Evolutionary conservation across 2,888 invertebrate species (phyloP), one percentile per base, ranked within the genome.

Genomic region (Eledona agricola): DNA sequence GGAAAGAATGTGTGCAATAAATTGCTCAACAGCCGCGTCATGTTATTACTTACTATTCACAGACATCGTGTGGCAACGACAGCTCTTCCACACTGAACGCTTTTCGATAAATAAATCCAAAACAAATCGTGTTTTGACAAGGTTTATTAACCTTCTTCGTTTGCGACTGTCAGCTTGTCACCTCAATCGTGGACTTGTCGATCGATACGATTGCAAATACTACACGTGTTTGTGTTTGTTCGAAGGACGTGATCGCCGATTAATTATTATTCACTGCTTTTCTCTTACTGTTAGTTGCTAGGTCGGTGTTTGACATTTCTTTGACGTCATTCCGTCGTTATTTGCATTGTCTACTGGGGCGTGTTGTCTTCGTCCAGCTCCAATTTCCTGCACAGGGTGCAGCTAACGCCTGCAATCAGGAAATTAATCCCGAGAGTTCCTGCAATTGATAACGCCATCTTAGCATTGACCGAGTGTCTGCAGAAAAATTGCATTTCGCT

Each of bases 221-320:
- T 59, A 19, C 20, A 19, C 20, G 20, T 19, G 20, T 19, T n/a
- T 57, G 60, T 60, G 50, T 51, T 52, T 46, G 17, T 19, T 23
- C 34, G 55, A 55, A 53, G 55, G 50, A 61, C 59, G 60, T 61
- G 60, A 51, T 51, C 38, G 45, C 37, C 37, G 11, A 51, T 51
- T 51, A 51, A 51, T 51, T 51, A 38, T 38, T 38, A 51, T 51
- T 51, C 51, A 51, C 43, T 29, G 31, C 35, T 43, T 51, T 51
- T 51, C 45, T 45, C 35, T 35, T 35, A 51, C 51, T 45, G 51
- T 51, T 51, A 37, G 43, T 51, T 51, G 51, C 51, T 43, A 51
- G 51, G 51, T 51, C 51, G 51, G 51, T 42, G 51, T 51, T 43
- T 51, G 51, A 51, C 51, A 51, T 43, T 42, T 43, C 42, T 32